phyloP scores from a whole-genome alignment of 1,140 invertebrate genomes.

The Venturia canescens region DNA sequence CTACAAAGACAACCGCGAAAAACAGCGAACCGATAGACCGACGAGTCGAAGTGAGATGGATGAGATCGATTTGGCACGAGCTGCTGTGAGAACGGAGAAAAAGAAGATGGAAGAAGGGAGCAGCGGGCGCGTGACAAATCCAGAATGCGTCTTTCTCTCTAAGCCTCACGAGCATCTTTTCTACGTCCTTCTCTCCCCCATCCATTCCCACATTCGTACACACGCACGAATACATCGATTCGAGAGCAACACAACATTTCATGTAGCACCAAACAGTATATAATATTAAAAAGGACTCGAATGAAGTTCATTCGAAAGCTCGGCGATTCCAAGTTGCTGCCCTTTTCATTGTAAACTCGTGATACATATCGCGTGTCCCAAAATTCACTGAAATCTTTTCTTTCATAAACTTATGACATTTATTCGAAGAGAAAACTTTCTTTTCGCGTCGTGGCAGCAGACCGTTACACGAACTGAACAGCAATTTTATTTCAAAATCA shows the following conservation, averaged over 20 bases:
- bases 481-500: too few relatives aligned
- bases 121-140: background rate
- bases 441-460: too few relatives aligned
- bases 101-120: conserved; percentile 48
- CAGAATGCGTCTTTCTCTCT: background rate
- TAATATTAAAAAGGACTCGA: background rate
- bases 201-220: background rate
- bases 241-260: background rate
- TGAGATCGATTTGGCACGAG: conserved; percentile 48
- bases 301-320: too few relatives aligned
- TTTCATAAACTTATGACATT: too few relatives aligned
- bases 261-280: background rate
- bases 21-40: background rate
- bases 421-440: too few relatives aligned
- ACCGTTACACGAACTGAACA: too few relatives aligned
- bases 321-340: background rate
- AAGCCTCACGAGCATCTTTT: background rate
- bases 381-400: too few relatives aligned
- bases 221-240: background rate
- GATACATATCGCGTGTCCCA: too few relatives aligned
- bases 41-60: conserved; percentile 42
- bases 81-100: background rate
- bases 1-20: background rate
- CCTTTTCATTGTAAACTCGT: background rate
- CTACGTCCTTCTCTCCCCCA: background rate